Conservation (phyloP, 2,797 vertebrate genomes). For the Pangasius macronema region DNA sequence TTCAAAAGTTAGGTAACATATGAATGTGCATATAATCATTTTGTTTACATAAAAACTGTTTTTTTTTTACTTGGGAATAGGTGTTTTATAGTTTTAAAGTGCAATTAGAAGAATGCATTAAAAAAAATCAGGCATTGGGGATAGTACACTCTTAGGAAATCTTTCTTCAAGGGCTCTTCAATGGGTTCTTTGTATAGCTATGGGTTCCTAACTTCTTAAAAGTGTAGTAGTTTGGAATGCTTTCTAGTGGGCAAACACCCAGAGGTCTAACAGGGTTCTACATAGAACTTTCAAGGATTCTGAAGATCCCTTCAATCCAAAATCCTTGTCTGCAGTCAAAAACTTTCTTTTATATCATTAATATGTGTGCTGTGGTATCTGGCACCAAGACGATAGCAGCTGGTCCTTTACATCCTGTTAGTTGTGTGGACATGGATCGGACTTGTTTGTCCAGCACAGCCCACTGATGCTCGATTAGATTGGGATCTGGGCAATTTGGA, state of each 20-base stretch:
- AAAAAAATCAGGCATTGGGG: background rate
- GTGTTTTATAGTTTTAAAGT: slow-evolving; percentile 16
- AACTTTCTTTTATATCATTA: no score
- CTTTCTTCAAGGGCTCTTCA: background rate
- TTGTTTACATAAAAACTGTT: slow-evolving; percentile 26
- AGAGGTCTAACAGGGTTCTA: background rate
- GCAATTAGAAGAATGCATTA: slow-evolving; percentile 7
- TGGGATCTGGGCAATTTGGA: no score
- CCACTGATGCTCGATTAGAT: no score
- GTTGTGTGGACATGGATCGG: no score
- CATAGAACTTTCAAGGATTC: background rate
- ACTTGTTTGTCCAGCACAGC: no score
- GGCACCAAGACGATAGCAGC: no score
- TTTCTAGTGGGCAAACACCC: background rate
- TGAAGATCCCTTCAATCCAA: background rate
- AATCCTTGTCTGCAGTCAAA: background rate
- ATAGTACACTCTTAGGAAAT: background rate
- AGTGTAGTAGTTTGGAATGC: background rate
- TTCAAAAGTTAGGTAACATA: slow-evolving; percentile 28
- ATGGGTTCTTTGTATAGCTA: background rate
- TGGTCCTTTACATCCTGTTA: no score
- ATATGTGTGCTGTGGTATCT: background rate
- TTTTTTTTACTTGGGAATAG: slow-evolving; percentile 23
- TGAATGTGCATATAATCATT: slow-evolving; percentile 31
- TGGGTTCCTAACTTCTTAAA: background rate